phyloP scores from a whole-genome alignment of 2,888 invertebrate genomes.

The Machimus atricapillus region DNA sequence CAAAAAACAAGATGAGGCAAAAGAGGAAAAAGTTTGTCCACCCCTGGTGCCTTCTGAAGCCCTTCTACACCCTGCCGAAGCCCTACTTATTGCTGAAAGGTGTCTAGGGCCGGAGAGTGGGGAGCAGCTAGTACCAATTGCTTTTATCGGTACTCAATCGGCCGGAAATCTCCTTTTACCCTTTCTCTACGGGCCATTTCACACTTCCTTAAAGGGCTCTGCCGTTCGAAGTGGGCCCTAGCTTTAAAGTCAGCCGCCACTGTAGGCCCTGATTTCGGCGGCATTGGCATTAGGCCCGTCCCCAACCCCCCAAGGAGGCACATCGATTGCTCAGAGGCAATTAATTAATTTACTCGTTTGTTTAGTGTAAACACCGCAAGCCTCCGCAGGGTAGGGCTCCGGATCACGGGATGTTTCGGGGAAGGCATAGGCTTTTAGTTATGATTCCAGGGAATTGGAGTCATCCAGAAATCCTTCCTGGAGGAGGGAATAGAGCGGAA shows the following conservation, averaged over 20 bases:
- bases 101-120: not conserved
- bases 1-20: not conserved
- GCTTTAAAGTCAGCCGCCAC: not conserved
- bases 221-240: not conserved
- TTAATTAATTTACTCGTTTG: constrained; percentile 32
- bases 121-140: constrained; percentile 1
- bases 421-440: not conserved
- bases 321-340: not conserved
- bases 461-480: not conserved
- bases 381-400: not conserved
- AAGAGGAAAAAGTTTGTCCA: not conserved
- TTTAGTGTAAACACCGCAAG: constrained; percentile 16
- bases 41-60: not conserved
- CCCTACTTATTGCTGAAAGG: not conserved
- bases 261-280: not conserved
- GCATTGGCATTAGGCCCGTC: not conserved
- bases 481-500: not conserved
- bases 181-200: constrained; percentile 26
- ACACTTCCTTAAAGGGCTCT: constrained; percentile 1
- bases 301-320: not conserved
- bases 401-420: not conserved
- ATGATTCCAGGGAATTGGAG: not conserved
- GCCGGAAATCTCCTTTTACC: constrained; percentile 28
- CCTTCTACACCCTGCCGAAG: not conserved
- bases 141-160: constrained; percentile 28